These are phyloP conservation scores for Drosophila parvula DNA, from an alignment of 1,140 invertebrate species.

Conservation along the genomic window DNA sequence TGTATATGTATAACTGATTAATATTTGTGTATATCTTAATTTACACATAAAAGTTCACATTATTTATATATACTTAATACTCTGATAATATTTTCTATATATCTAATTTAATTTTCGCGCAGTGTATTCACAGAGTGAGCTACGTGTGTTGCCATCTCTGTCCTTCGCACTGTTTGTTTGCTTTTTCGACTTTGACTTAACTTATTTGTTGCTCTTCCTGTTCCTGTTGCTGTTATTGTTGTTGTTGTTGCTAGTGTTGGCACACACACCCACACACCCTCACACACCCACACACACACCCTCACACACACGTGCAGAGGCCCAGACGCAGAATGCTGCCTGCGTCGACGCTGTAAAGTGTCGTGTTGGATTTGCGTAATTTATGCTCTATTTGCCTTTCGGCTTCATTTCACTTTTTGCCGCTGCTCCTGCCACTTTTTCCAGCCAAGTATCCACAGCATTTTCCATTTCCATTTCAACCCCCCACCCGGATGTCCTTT, in stretches of 20 bases:
- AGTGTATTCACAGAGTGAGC: background rate
- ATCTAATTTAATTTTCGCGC: background rate
- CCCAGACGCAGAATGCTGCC: constrained; percentile 17
- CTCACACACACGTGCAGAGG: constrained; percentile 6
- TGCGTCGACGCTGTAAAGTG: constrained; percentile 56
- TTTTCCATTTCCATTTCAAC: constrained; percentile 7
- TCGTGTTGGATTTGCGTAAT: constrained; percentile 82
- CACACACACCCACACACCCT: constrained; percentile 5
- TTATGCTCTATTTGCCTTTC: constrained; percentile 83
- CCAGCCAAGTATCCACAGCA: constrained; percentile 51
- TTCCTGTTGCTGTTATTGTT: constrained; percentile 18
- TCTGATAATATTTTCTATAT: too few relatives aligned
- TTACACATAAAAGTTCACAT: too few relatives aligned
- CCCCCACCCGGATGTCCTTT: constrained; percentile 20
- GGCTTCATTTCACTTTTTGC: constrained; percentile 81
- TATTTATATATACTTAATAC: too few relatives aligned
- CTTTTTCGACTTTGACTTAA: constrained; percentile 79
- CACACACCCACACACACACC: background rate
- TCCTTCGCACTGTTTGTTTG: constrained; percentile 58
- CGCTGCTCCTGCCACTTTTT: constrained; percentile 50
- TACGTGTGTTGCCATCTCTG: constrained; percentile 15
- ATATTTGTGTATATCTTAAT: too few relatives aligned
- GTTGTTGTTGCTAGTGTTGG: constrained; percentile 32
- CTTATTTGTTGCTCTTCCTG: constrained; percentile 74
- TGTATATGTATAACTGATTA: too few relatives aligned